phyloP scores from a whole-genome alignment of 2,888 invertebrate genomes.

The Colletes collaris region DNA sequence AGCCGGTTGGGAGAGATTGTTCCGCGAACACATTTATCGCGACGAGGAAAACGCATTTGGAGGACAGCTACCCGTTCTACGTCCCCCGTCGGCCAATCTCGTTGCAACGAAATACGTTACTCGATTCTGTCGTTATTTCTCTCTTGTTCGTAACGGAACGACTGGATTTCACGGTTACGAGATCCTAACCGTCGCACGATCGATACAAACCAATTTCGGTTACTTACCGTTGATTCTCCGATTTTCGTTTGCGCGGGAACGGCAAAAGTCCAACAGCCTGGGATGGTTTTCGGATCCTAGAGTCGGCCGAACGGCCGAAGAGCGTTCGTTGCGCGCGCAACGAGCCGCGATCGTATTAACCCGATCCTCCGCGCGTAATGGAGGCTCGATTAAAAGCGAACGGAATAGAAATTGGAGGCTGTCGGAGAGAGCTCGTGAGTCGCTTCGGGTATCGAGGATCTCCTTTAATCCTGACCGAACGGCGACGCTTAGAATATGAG shows the following conservation, averaged over 20 bases:
- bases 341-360: slow-evolving; percentile 25
- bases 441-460: slow-evolving; percentile 51
- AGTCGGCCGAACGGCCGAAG: too few species aligned
- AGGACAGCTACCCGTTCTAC: too few species aligned
- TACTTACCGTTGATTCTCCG: too few species aligned
- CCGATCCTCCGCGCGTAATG: slow-evolving; percentile 23
- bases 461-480: slow-evolving; percentile 50
- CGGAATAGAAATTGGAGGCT: slow-evolving; percentile 44
- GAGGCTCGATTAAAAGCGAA: slow-evolving; percentile 45
- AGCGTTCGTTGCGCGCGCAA: background rate
- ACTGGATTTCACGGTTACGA: too few species aligned
- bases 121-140: background rate
- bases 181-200: too few species aligned
- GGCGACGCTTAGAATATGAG: slow-evolving; percentile 59
- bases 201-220: too few species aligned
- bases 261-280: too few species aligned
- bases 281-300: too few species aligned
- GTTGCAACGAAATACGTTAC: too few species aligned
- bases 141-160: background rate
- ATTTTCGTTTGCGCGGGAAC: too few species aligned
- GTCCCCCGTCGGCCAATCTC: background rate
- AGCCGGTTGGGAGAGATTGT: background rate
- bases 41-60: background rate
- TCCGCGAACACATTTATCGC: slow-evolving; percentile 3
- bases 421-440: slow-evolving; percentile 18